Evolutionary conservation across 2,888 invertebrate species (phyloP).

Genomic region (Lottia scabra): DNA sequence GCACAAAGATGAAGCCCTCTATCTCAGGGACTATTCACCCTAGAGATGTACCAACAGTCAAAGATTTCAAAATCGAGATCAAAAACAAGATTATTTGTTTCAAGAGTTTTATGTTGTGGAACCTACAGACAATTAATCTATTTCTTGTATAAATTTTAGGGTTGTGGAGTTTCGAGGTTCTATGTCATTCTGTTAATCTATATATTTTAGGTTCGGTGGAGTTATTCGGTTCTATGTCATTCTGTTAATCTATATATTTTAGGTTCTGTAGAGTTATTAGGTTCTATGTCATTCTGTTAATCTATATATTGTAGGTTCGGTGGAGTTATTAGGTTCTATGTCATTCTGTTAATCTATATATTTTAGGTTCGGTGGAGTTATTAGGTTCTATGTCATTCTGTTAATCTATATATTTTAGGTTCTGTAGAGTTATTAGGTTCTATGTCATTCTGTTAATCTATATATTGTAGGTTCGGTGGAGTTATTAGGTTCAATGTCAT

Average conservation of each 20-base stretch:
- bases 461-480: slow-evolving; percentile 85
- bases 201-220: slow-evolving; percentile 85
- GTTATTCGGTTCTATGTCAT: slow-evolving; percentile 96
- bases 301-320: slow-evolving; percentile 77
- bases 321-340: slow-evolving; percentile 96
- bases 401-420: slow-evolving; percentile 73
- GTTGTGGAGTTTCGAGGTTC: slow-evolving; percentile 96
- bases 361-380: slow-evolving; percentile 88
- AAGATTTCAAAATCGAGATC: no score
- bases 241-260: slow-evolving; percentile 75
- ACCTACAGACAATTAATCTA: no score
- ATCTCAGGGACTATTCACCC: no score
- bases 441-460: slow-evolving; percentile 92
- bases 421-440: slow-evolving; percentile 96
- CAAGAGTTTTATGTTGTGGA: no score
- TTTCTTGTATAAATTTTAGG: slow-evolving; percentile 72
- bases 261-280: slow-evolving; percentile 94
- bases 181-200: slow-evolving; percentile 92
- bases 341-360: slow-evolving; percentile 83
- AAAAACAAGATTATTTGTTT: no score
- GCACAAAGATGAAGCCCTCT: no score
- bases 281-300: slow-evolving; percentile 99
- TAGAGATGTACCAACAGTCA: no score
- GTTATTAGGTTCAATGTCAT: slow-evolving; percentile 96
- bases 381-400: slow-evolving; percentile 99